phyloP scores from a whole-genome alignment of 2,113 vertebrate species.

The Seriola dumerili region DNA sequence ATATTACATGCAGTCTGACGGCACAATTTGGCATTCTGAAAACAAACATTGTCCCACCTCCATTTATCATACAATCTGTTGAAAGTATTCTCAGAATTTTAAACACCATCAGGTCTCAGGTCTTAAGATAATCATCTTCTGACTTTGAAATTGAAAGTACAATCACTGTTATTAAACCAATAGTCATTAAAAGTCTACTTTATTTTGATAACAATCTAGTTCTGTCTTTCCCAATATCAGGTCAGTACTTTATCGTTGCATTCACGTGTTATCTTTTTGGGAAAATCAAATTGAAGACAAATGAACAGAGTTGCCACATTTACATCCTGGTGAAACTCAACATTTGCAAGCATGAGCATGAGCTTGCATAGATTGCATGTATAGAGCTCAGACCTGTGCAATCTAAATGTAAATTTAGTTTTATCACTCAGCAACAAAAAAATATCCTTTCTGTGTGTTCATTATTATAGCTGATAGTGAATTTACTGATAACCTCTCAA shows the following conservation, averaged over 20 bases:
- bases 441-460: neutral
- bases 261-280: neutral
- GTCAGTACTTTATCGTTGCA: no score
- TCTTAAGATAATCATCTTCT: neutral
- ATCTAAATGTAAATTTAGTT: slow-evolving; percentile 49
- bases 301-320: neutral
- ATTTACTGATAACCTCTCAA: neutral
- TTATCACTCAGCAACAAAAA: slow-evolving; percentile 7
- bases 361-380: neutral
- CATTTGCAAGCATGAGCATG: neutral
- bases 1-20: slow-evolving; percentile 51
- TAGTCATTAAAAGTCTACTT: neutral
- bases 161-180: neutral
- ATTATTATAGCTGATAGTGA: slow-evolving; percentile 5
- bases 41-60: slow-evolving; percentile 30
- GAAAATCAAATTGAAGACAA: neutral
- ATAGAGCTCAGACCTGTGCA: neutral
- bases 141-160: neutral
- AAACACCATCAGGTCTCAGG: slow-evolving; percentile 12
- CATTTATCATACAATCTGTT: slow-evolving; percentile 25
- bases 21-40: slow-evolving; percentile 32
- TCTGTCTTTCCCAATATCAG: neutral
- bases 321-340: neutral
- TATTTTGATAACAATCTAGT: neutral
- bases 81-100: slow-evolving; percentile 1